Base-by-base conservation (phyloP, 2,797 vertebrate genomes). In the Yasuhikotakia modesta region DNA sequence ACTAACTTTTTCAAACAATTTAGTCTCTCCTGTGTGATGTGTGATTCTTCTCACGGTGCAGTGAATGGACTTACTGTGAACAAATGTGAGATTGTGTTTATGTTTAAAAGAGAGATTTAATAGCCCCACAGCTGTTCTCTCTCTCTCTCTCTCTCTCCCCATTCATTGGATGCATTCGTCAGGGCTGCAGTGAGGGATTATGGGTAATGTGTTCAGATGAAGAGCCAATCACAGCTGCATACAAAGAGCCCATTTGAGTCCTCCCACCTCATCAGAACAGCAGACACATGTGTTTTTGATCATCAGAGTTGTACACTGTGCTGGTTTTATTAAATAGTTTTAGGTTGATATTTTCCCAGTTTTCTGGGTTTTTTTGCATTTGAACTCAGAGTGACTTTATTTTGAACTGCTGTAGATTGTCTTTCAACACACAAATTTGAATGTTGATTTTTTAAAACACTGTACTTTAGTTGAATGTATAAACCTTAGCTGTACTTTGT, bases 231-330 rank as follows among this genome's bases (percentile, higher is more conserved):
- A 55, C 90, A 91, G 90, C 90, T 91, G 89, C 81, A 85, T 86
- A 92, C 90, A 92, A 92, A 91, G 89, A 72, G 53, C 21, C 82
- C 64, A 79, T 91, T 90, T 88, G 57, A 80, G 85, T 64, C 43
- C 35, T 5, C 35, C 53, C 52, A 35, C 78, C 27, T 65, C 83
- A 77, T 21, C 57, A 45, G 24, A 87, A 83, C 58, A 64, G 45
- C 69, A 67, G 22, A 39, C 60, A 27, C 4, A 39, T 72, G 21
- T 72, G 35, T 35, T 21, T 65, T 39, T 43, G 11, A 16, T 43
- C 17, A 24, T 24, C 19, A 5, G 21, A 39, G 27, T 13, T 53
- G 19, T 22, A 3, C 16, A 35, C 19, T 35, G 35, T 2, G 32
- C 32, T n/a, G n/a, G n/a, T 6, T 16, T 35, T 5, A 3, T 57